These are phyloP conservation scores for Epistrophella euchroma DNA, from an alignment of 2,888 invertebrate genomes.

Conservation along the genomic window DNA sequence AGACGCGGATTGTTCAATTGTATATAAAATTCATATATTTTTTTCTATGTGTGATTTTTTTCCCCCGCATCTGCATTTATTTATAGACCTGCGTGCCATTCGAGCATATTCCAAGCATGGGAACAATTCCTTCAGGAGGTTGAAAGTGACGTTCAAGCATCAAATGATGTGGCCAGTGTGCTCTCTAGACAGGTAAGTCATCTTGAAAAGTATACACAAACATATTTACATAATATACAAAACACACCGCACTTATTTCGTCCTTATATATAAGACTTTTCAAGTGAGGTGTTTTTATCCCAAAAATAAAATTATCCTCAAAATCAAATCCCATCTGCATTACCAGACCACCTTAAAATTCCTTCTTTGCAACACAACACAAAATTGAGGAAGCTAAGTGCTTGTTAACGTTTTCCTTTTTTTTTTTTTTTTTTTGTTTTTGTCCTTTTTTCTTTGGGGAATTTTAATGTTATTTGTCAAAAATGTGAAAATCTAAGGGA, in stretches of 20 bases:
- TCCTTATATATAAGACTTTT: not conserved
- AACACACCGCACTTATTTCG: not conserved
- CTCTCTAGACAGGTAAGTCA: constrained; percentile 87
- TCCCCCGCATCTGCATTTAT: constrained; percentile 11
- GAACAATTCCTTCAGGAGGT: constrained; percentile 95
- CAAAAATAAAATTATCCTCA: not conserved
- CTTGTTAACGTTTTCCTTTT: constrained; percentile 49
- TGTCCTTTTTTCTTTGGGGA: constrained; percentile 28
- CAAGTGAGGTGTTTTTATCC: not conserved
- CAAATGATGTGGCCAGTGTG: constrained; percentile 92
- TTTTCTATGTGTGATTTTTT: constrained; percentile 43
- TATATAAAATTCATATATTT: constrained; percentile 33
- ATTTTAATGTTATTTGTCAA: constrained; percentile 60
- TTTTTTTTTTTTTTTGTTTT: constrained; percentile 11
- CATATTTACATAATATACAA: not conserved
- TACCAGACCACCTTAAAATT: constrained; percentile 5
- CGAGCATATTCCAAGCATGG: constrained; percentile 95
- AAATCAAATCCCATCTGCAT: constrained; percentile 25
- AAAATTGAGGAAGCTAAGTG: constrained; percentile 46
- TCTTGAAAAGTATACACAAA: not conserved
- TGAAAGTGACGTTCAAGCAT: constrained; percentile 93
- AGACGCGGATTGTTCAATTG: not conserved
- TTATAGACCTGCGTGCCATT: constrained; percentile 90
- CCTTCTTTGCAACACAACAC: not conserved
- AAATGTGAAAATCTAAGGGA: constrained; percentile 17